Base-by-base conservation (phyloP, 2,888 invertebrate genomes). In the Trisateles emortualis region DNA sequence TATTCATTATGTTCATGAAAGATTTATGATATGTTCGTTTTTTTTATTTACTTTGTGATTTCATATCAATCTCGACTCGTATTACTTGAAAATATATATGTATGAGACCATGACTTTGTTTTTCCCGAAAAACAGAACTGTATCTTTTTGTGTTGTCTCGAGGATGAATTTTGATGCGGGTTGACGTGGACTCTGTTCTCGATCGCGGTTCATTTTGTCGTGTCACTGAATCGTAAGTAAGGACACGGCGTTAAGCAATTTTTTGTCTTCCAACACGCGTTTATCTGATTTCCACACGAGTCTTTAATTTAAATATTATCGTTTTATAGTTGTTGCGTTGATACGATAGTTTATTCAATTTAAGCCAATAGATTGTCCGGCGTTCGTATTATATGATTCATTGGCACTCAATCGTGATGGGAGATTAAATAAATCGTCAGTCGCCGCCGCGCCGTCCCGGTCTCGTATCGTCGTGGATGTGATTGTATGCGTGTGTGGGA, bases 91-190 rank as follows among this genome's bases (percentile, higher is more conserved):
- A 81, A 69, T 54, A 51, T 73, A 78, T 74, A 78, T 78, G 73
- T 74, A 77, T 78, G 74, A 80, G 72, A 57, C 64, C 57, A 65
- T 67, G 70, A 59, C 49, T 78, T 68, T 54, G 38, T 61, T 68
- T 70, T 80, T 72, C 65, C 74, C 71, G 70, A 78, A 83, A 79
- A 76, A 64, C 59, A 51, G 47, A 62, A 62, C 61, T 68, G 70
- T 76, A 72, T 80, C 72, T 76, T 82, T 83, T 84, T 79, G 67
- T 74, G 62, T 74, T 75, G 65, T 60, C 56, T 59, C 64, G 60
- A 63, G 62, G 68, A 74, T 78, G 77, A 78, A 79, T 84, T 83
- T 84, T 88, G 87, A 90, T 79, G 72, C 80, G 84, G 88, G 88
- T 88, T 77, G 87, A 82, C 83, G 76, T 81, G 68, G 75, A 70